phyloP scores from a whole-genome alignment of 2,113 vertebrate species.

The Zosterops hypoxanthus region DNA sequence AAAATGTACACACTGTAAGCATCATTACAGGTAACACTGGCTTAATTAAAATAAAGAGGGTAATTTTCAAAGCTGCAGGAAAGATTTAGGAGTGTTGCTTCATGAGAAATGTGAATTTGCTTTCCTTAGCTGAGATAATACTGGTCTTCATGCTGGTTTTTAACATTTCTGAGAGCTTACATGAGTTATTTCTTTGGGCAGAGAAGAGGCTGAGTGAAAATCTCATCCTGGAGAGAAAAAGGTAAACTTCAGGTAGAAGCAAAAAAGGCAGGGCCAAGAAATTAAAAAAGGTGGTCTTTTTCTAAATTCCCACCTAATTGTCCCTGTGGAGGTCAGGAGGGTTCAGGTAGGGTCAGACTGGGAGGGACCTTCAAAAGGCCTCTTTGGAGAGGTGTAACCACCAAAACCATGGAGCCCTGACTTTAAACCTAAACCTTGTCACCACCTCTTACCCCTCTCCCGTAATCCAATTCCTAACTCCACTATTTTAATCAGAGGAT shows the following conservation, averaged over 20 bases:
- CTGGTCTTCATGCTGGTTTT: neutral
- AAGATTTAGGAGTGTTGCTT: neutral
- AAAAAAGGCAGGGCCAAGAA: neutral
- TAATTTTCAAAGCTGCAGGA: neutral
- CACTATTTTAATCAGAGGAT: fast-evolving
- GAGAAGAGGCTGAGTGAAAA: neutral
- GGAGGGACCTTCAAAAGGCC: neutral
- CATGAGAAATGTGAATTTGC: neutral
- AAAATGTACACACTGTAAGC: neutral
- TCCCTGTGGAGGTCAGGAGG: too few relatives aligned
- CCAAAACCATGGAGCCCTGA: neutral
- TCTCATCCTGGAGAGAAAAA: neutral
- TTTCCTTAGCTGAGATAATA: neutral
- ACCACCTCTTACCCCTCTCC: neutral
- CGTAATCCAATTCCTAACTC: neutral
- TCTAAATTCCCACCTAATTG: neutral
- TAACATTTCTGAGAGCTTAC: neutral
- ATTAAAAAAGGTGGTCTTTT: fast-evolving
- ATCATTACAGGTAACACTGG: neutral
- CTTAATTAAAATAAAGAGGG: neutral
- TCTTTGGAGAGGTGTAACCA: neutral
- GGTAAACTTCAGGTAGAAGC: neutral
- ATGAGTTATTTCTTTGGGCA: neutral
- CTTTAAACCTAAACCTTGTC: neutral
- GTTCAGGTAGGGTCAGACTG: neutral